phyloP scores from a whole-genome alignment of 2,888 invertebrate genomes.

The Seira musarum region DNA sequence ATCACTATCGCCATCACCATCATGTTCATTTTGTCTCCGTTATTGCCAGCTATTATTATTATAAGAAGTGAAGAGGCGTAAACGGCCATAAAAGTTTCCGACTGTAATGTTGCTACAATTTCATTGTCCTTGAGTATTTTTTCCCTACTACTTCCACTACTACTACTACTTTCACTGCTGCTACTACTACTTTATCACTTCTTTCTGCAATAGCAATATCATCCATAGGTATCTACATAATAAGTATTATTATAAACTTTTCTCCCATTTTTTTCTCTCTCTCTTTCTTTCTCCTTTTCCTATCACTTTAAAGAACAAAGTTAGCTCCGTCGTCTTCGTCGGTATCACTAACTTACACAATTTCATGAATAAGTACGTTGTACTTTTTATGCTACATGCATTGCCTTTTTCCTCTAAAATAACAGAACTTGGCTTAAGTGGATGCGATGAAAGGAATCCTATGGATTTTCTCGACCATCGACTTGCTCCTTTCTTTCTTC shows the following conservation, averaged over 20 bases:
- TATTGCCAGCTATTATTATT: conserved; percentile 54
- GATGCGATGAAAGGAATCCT: conserved; percentile 58
- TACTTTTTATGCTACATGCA: neutral
- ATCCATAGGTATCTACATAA: neutral
- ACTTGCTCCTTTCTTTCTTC: conserved; percentile 34
- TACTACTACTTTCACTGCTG: too few relatives aligned
- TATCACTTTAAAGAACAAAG: neutral
- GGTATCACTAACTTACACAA: conserved; percentile 14
- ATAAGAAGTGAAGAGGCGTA: conserved; percentile 55
- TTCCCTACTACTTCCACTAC: conserved; percentile 6
- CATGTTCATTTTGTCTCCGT: conserved; percentile 46
- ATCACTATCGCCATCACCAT: too few relatives aligned
- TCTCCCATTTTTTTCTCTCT: neutral
- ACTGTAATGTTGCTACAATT: conserved; percentile 48
- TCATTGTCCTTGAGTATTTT: conserved; percentile 5
- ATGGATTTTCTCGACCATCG: conserved; percentile 58
- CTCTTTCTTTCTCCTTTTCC: neutral
- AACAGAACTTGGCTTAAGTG: conserved; percentile 58
- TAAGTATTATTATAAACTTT: neutral
- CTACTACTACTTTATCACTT: too few relatives aligned
- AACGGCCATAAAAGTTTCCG: conserved; percentile 58
- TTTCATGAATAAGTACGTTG: neutral
- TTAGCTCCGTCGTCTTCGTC: neutral
- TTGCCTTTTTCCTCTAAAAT: conserved; percentile 14
- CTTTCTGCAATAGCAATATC: too few relatives aligned